Base-by-base conservation (phyloP, 1,140 invertebrate genomes). In the Riptortus pedestris region DNA sequence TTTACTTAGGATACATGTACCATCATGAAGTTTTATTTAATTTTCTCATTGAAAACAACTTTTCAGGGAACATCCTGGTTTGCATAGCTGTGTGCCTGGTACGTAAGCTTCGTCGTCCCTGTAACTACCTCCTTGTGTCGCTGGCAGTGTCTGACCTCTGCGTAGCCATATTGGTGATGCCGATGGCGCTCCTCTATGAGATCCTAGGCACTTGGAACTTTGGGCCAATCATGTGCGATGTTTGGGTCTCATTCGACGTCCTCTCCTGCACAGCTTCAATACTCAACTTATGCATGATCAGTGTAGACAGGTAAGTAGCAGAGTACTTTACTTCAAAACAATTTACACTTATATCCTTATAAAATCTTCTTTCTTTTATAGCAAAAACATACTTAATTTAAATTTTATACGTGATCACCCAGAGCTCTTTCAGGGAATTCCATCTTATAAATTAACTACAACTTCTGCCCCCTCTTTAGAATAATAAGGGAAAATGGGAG, bases 281-380 rank as follows among this genome's bases (percentile, higher is more conserved):
- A 68, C 78, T 94, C 14, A 94, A 95, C 75, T 79, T 95, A 61
- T 95, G 92, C 73, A 89, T 91, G 83, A 93, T 95, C 74, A 90
- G 88, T 26, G 85, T 91, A 27, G 88, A 92, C 73, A 55, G 51
- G 61, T 63, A 63, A 52, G 47, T 60, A 47, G 18, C n/a, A n/a
- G n/a, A n/a, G n/a, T n/a, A n/a, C n/a, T n/a, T n/a, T n/a, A n/a
- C n/a, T n/a, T n/a, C n/a, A n/a, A n/a, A n/a, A n/a, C n/a, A n/a
- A n/a, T n/a, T n/a, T n/a, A n/a, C n/a, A n/a, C n/a, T n/a, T n/a
- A n/a, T n/a, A n/a, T n/a, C n/a, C n/a, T n/a, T n/a, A n/a, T n/a
- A n/a, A n/a, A n/a, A n/a, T n/a, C n/a, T n/a, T n/a, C n/a, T n/a
- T n/a, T n/a, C n/a, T n/a, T n/a, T n/a, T n/a, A n/a, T n/a, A n/a